Evolutionary conservation across 1,140 invertebrate genomes (phyloP).

Genomic region (Cardiocondyla obscurior): DNA sequence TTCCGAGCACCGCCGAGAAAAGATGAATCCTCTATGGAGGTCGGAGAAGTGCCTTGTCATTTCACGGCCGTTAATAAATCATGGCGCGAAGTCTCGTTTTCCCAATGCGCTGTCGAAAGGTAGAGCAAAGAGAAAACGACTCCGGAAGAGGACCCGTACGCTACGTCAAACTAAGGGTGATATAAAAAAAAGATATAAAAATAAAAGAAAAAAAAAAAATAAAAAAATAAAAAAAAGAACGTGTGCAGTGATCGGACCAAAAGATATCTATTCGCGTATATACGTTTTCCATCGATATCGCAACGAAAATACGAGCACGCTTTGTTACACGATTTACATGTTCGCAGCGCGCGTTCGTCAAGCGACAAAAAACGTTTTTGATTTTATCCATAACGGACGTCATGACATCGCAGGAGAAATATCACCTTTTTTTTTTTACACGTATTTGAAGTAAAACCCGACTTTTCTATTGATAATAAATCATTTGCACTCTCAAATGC

Average conservation of each 20-base stretch:
- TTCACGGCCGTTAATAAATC: slow-evolving; percentile 49
- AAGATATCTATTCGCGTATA: slow-evolving; percentile 26
- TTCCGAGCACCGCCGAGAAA: slow-evolving; percentile 16
- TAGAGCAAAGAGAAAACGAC: slow-evolving; percentile 39
- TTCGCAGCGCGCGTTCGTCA: slow-evolving; percentile 18
- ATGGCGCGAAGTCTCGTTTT: slow-evolving; percentile 48
- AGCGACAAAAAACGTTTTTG: slow-evolving; percentile 45
- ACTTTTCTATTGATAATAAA: slow-evolving; percentile 48
- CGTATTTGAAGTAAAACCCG: slow-evolving; percentile 14
- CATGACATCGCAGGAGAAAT: slow-evolving; percentile 24
- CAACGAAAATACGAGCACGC: slow-evolving; percentile 42
- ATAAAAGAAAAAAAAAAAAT: too few species aligned
- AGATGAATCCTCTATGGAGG: slow-evolving; percentile 44
- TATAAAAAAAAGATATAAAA: slow-evolving; percentile 52
- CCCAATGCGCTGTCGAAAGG: slow-evolving; percentile 39
- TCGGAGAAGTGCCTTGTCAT: slow-evolving; percentile 50
- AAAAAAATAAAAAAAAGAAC: slow-evolving; percentile 49
- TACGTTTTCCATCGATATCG: slow-evolving; percentile 35
- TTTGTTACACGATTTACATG: slow-evolving; percentile 38
- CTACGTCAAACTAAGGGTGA: slow-evolving; percentile 20
- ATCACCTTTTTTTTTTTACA: slow-evolving; percentile 29
- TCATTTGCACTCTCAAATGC: background rate
- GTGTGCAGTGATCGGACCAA: slow-evolving; percentile 2
- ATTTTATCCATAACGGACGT: slow-evolving; percentile 52
- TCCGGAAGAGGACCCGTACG: slow-evolving; percentile 15